Base-by-base conservation (phyloP, 2,797 vertebrate genomes). In the Oryzias sinensis region DNA sequence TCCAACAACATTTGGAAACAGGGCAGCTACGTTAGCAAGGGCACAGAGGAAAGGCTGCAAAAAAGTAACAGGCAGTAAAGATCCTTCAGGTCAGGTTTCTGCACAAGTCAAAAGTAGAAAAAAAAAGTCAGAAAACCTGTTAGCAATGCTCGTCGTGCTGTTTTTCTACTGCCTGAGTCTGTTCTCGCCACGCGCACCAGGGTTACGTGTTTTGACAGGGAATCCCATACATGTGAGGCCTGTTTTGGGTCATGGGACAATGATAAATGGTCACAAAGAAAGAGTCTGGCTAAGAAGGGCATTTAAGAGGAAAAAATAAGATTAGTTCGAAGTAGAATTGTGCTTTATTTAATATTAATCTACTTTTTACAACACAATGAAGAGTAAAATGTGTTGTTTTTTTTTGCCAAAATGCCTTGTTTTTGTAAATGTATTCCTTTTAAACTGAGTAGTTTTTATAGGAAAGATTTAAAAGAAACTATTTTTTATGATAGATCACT, bases 51-150 rank as follows among this genome's bases (percentile, higher is more conserved):
- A 22, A 22, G 20, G 20, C 73, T 75, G 73, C 77, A 76, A 87
- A 88, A 22, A 87, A 87, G 88, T 82, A 87, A 87, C 84, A 86
- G 85, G 77, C 86, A 88, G 83, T 68, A 25, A 87, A 90, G 88
- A 91, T 79, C 87, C 82, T 89, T 77, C 77, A 91, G 90, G 88
- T 87, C 33, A 37, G 33, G 33, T 37, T 37, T 37, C 67, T 41
- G 54, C 56, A 51, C 53, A 71, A 72, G 70, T 50, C 59, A 80
- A 79, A 76, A 73, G 59, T 69, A 81, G 74, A 56, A 76, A 66
- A 59, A 66, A 59, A 66, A 72, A 74, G 81, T 68, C 70, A 81
- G 76, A 80, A 87, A 87, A 81, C 79, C 76, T 76, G 88, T 89
- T 87, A 86, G 89, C 85, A 81, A 83, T 89, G 85, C 84, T 67